These are phyloP conservation scores for Emmelina monodactyla DNA, from an alignment of 2,888 invertebrate genomes.

Conservation along the genomic window DNA sequence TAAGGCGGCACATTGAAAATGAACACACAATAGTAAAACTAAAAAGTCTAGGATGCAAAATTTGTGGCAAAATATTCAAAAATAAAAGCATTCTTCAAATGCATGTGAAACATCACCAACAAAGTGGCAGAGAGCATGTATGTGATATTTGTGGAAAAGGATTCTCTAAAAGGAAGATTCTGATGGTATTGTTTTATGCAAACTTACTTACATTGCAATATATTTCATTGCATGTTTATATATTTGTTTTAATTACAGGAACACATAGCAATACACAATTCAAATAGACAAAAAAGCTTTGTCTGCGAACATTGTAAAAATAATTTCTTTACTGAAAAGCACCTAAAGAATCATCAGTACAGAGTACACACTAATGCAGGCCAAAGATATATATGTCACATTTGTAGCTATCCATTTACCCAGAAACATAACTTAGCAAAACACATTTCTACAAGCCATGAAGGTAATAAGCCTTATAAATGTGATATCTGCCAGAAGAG, in stretches of 20 bases:
- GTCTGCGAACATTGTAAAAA: conserved; percentile 53
- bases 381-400: conserved; percentile 42
- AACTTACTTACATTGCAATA: neutral
- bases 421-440: conserved; percentile 46
- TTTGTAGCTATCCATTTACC: conserved; percentile 44
- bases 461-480: conserved; percentile 40
- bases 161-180: neutral
- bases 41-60: conserved; percentile 31
- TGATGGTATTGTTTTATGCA: neutral
- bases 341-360: conserved; percentile 32
- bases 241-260: conserved; percentile 24
- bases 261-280: conserved; percentile 48
- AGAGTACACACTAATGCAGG: conserved; percentile 29
- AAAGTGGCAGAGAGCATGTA: conserved; percentile 23
- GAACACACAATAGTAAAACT: conserved; percentile 33
- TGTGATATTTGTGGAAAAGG: conserved; percentile 51
- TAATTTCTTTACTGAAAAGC: conserved; percentile 43
- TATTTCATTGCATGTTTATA: neutral
- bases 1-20: conserved; percentile 36
- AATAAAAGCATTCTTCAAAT: conserved; percentile 34
- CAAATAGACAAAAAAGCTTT: conserved; percentile 36
- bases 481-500: conserved; percentile 49
- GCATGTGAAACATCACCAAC: conserved; percentile 33
- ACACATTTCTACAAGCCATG: conserved; percentile 40
- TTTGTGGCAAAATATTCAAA: conserved; percentile 45